Evolutionary conservation across 1,140 invertebrate species (phyloP), one percentile per base, ranked within the genome.

Genomic region (Mesaphorura yosii): DNA sequence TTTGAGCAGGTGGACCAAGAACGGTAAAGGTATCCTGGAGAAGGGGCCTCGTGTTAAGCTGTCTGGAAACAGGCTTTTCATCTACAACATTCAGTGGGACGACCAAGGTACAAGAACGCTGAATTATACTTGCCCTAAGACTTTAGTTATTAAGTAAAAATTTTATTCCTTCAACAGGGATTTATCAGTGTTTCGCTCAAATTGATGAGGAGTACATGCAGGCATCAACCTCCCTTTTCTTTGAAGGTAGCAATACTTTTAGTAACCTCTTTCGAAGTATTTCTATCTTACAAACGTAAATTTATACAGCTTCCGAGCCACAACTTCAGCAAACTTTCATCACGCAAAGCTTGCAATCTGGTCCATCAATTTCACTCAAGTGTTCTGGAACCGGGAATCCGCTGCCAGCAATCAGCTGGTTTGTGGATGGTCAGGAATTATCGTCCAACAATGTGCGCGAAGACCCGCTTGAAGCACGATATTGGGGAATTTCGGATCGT

Each of bases 181-280:
- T 88, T 79, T 88, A 87, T 72, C 86, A 89, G 67, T 88, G 86
- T 65, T 76, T 86, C 57, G 79, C 81, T 1, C 75, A 76, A 50
- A 78, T 82, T 53, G 81, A 82, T 57, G 64, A 78, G 44, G 79
- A 83, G 56, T 79, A 77, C 45, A 77, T 77, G 1, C 82, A 87
- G 63, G 82, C 78, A 5, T 77, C 81, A 1, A 80, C 81, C 2
- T 80, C 86, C 65, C 66, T 88, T 7, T 68, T 78, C 26, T 70
- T 87, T 15, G 83, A 83, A 69, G 83, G 84, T 86, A 68, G 72
- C 70, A 34, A 22, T 10, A 10, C 17, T 17, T 7, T 41, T 6
- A 7, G 6, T 17, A 12, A 17, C 17, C 10, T 12, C 10, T 17
- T 41, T 46, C 12, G 23, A 12, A 17, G 4, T 25, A 17, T 26